A percentile compares a stretch with the other conserved stretches of the same genome.
Conservation (phyloP, 2,888 invertebrate species). For the Patella caerulea region DNA sequence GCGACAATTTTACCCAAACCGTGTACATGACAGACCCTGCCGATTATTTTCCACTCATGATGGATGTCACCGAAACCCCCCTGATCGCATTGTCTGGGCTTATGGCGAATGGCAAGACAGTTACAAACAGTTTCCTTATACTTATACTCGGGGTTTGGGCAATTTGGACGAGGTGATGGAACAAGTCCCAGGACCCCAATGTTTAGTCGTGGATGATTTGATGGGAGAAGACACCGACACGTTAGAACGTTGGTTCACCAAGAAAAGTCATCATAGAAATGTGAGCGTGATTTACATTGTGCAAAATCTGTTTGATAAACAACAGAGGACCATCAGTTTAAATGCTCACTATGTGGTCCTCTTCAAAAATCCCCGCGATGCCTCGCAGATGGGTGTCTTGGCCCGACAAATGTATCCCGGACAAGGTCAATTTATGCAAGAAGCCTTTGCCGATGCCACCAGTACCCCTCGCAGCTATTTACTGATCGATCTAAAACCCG, state of each 20-base stretch:
- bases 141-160: neutral
- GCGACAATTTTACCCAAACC: neutral
- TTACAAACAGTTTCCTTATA: neutral
- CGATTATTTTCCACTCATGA: neutral
- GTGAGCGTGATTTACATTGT: conserved; percentile 15
- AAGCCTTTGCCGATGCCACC: neutral
- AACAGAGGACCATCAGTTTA: conserved; percentile 13
- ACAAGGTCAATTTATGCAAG: neutral
- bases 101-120: neutral
- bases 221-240: neutral
- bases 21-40: neutral
- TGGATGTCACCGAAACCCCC: neutral
- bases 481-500: neutral
- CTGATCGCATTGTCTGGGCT: neutral
- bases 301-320: conserved; percentile 17
- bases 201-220: conserved; percentile 15
- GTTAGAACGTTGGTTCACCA: neutral
- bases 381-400: conserved; percentile 7
- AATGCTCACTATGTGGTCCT: conserved; percentile 17
- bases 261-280: conserved; percentile 19
- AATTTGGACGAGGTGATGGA: neutral
- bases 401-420: neutral
- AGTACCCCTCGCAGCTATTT: neutral
- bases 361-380: too few relatives aligned
- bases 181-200: neutral